phyloP scores from a whole-genome alignment of 1,140 invertebrate genomes.

The Nylanderia fulva region DNA sequence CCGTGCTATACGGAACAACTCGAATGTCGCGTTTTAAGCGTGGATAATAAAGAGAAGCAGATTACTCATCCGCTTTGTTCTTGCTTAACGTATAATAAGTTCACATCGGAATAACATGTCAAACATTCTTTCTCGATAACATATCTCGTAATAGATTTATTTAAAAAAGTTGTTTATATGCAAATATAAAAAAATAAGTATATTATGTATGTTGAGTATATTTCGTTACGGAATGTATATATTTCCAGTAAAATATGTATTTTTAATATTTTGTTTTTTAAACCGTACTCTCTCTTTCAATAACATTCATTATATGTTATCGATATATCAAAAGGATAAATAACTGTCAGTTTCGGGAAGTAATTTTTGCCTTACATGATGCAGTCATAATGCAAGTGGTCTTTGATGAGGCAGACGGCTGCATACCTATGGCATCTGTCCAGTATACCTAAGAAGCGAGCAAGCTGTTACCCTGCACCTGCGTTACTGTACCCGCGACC shows the following conservation, averaged over 20 bases:
- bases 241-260: not conserved
- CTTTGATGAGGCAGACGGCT: slow-evolving; percentile 70
- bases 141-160: not conserved
- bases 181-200: not conserved
- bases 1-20: not conserved
- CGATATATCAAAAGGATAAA: slow-evolving; percentile 35
- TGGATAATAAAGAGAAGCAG: not conserved
- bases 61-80: not conserved
- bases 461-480: slow-evolving; percentile 75
- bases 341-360: slow-evolving; percentile 46
- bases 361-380: slow-evolving; percentile 36
- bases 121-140: not conserved
- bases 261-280: not conserved
- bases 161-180: not conserved
- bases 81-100: not conserved
- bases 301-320: not conserved
- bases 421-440: slow-evolving; percentile 71
- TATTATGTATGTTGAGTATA: not conserved
- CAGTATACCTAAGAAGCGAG: slow-evolving; percentile 63
- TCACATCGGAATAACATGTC: not conserved
- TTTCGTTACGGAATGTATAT: not conserved
- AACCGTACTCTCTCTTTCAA: not conserved
- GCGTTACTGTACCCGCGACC: slow-evolving; percentile 65
- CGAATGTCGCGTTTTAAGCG: not conserved
- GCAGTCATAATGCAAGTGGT: slow-evolving; percentile 50